Evolutionary conservation across 35 echinoderm and acorn worm species (phyloP).

Genomic region (Strongylocentrotus purpuratus): DNA sequence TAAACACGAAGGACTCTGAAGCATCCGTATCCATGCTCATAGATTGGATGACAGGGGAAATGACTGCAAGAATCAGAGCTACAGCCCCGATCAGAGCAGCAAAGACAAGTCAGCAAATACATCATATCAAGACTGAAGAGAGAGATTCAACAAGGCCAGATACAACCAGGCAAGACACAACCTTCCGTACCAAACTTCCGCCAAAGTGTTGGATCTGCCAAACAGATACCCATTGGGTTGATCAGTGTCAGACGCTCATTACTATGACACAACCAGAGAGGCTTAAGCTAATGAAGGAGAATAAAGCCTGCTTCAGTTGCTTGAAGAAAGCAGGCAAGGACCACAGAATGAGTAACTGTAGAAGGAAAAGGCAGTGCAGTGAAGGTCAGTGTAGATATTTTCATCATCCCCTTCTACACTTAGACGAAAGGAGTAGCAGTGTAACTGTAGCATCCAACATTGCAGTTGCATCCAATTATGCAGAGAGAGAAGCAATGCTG

Average conservation of each 20-base stretch:
- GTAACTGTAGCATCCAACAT: not conserved
- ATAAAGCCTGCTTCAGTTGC: slow-evolving; percentile 67
- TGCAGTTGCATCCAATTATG: not conserved
- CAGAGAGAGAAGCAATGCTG: too few relatives aligned
- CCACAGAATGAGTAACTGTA: slow-evolving; percentile 56
- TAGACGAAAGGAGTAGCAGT: too few relatives aligned
- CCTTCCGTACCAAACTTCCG: not conserved
- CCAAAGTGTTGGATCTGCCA: slow-evolving; percentile 75
- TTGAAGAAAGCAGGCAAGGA: too few relatives aligned
- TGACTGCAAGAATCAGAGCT: slow-evolving; percentile 57
- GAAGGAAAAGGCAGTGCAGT: slow-evolving; percentile 41
- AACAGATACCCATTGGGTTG: slow-evolving; percentile 54
- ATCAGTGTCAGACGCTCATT: slow-evolving; percentile 43
- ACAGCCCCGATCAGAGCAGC: slow-evolving; percentile 23
- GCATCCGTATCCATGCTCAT: slow-evolving; percentile 21
- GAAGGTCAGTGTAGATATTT: slow-evolving; percentile 36
- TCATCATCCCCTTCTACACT: slow-evolving; percentile 61
- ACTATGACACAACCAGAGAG: slow-evolving; percentile 27
- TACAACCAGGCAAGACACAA: too few relatives aligned
- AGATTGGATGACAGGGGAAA: slow-evolving; percentile 62
- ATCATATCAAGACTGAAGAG: slow-evolving; percentile 25
- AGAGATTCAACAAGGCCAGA: not conserved
- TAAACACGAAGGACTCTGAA: not conserved
- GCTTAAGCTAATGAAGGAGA: slow-evolving; percentile 59
- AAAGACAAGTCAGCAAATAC: not conserved